phyloP scores from a whole-genome alignment of 2,888 invertebrate genomes.

The Drosophila mercatorum region DNA sequence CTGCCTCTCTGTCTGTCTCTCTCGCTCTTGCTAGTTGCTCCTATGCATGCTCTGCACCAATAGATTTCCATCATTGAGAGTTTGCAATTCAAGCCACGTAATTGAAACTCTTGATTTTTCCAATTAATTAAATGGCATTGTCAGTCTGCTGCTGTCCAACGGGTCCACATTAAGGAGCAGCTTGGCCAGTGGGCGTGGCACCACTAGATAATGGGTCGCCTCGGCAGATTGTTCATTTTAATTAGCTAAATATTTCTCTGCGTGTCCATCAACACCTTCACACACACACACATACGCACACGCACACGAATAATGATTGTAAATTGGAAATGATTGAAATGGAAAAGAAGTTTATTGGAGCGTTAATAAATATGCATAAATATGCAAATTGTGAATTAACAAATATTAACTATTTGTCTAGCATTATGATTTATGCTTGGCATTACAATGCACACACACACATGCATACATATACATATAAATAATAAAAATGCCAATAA shows the following conservation, averaged over 20 bases:
- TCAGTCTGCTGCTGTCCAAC: constrained; percentile 30
- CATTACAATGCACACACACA: constrained; percentile 7
- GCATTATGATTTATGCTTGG: constrained; percentile 53
- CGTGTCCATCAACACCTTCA: constrained; percentile 25
- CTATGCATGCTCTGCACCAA: constrained; percentile 16
- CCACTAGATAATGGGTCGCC: constrained; percentile 2
- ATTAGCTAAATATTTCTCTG: constrained; percentile 46
- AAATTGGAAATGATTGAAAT: constrained; percentile 36
- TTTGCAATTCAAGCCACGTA: constrained; percentile 60
- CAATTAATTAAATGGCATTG: constrained; percentile 70
- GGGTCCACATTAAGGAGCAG: constrained; percentile 9
- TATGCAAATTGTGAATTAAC: constrained; percentile 71
- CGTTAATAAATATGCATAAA: constrained; percentile 49
- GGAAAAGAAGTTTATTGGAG: constrained; percentile 14
- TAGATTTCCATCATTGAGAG: constrained; percentile 50
- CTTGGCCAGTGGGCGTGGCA: not conserved
- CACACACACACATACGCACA: not conserved
- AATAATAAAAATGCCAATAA: constrained; percentile 14
- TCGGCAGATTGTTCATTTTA: constrained; percentile 48
- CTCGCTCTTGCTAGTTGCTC: not conserved
- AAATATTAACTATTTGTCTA: constrained; percentile 64
- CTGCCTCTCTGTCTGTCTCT: not conserved
- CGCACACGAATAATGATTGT: constrained; percentile 16
- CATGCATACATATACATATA: not conserved
- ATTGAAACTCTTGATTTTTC: constrained; percentile 70